Base-by-base conservation (phyloP, 92 coral and sea anemone genomes). In the Siderastrea siderea region DNA sequence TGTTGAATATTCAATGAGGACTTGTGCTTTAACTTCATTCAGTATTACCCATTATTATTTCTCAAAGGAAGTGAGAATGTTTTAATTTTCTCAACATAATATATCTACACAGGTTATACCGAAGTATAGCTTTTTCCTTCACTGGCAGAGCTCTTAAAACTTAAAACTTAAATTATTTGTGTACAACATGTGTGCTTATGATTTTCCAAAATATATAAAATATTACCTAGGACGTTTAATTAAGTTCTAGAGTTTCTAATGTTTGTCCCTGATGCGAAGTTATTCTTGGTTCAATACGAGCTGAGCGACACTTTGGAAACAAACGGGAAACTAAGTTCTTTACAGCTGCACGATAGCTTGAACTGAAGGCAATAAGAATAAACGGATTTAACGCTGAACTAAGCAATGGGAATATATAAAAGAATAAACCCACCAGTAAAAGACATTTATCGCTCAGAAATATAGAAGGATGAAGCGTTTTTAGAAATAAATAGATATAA, bases 341-440 rank as follows among this genome's bases (percentile, higher is more conserved):
- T 1, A 72, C 38, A 7, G 55, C 77, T 46, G 10, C 57, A 14
- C 77, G 54, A 72, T 48, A 72, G 57, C 43, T 72, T 72, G 60
- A 14, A 16, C 77, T 72, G 43, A 72, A 72, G 8, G 16, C 3
- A 2, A 72, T 48, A 6, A 72, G 16, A 72, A 72, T 72, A 7
- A 72, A 48, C 6, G 77, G 60, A 46, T 72, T 72, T 15, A 46
- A 7, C 44, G 58, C 77, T 48, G 77, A 47, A 52, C 77, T 72
- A 13, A 72, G 77, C 55, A 52, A 47, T 6, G 77, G 77, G 5
- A 72, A 72, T 14, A 48, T 5, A 48, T 72, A 72, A 52, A 47
- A 67, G 43, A 67, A 48, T 17, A 52, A 72, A 72, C 55, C 77
- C 9, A 72, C 77, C 1, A 72, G 19, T n/a, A 72, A 14, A 10